Conservation (phyloP, 2,797 vertebrate species). For the Borostomias antarcticus region DNA sequence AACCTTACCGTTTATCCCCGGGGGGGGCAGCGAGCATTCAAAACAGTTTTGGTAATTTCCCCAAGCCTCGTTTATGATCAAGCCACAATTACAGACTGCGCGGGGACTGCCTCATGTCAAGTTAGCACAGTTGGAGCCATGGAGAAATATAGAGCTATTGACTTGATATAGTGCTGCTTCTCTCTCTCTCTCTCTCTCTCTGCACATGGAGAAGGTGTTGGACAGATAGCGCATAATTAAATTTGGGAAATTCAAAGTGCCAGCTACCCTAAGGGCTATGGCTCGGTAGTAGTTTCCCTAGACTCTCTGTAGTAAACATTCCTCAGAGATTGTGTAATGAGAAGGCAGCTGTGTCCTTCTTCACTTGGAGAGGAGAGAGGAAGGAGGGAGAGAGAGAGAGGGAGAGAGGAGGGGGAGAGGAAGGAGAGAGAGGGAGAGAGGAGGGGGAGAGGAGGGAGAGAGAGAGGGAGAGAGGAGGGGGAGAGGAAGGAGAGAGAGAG, state of each 20-base stretch:
- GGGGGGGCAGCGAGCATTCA: not conserved
- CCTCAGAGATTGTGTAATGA: slow-evolving; percentile 54
- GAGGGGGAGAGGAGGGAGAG: not conserved
- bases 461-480: not conserved
- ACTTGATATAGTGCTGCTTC: slow-evolving; percentile 19
- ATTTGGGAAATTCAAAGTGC: slow-evolving; percentile 36
- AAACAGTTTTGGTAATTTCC: not conserved
- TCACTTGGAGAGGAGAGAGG: slow-evolving; percentile 5
- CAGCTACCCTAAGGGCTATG: slow-evolving; percentile 28
- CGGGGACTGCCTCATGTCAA: not conserved
- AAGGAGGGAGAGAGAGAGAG: not conserved
- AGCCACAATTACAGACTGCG: slow-evolving; percentile 7
- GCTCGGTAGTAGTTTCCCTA: slow-evolving; percentile 24
- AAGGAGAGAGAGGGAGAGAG: not conserved
- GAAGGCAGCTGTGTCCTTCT: slow-evolving; percentile 55
- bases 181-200: not conserved
- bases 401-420: not conserved
- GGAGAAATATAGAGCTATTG: slow-evolving; percentile 14
- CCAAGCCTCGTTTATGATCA: slow-evolving; percentile 8
- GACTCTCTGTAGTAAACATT: slow-evolving; percentile 57
- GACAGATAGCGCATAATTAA: slow-evolving; percentile 39
- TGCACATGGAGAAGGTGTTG: slow-evolving; percentile 31
- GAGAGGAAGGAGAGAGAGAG: not conserved
- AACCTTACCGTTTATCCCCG: not conserved
- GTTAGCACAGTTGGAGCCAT: slow-evolving; percentile 1